Base-by-base conservation (phyloP, 2,888 invertebrate species). In the Poecilobothrus nobilitatus region DNA sequence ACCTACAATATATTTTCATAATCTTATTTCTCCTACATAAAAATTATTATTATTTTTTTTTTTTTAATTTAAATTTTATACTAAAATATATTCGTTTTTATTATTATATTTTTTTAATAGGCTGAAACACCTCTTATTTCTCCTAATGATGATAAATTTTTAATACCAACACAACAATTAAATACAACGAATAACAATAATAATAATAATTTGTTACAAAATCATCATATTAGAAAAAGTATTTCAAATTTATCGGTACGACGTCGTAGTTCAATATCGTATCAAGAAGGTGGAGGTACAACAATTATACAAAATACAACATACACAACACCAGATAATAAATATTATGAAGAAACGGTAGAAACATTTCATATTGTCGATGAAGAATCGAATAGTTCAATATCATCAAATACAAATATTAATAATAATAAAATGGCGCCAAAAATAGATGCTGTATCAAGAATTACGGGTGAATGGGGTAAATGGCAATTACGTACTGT, bases 401-500 rank as follows among this genome's bases (percentile, higher is more conserved):
- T 22, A 22, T 22, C 22, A 27, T 27, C 22, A 63, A 27, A 12
- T 27, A 63, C 63, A 22, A 63, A 63, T 63, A 63, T 18, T 27
- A 63, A 21, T 22, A 63, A 63, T 27, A 41, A 70, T 37, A 80
- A 79, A 73, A 80, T 80, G 80, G 77, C 79, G 68, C 74, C 77
- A 33, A 80, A 80, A 74, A 78, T 80, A 20, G 81, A 82, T 74
- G 81, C 81, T n/a, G 81, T 82, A n/a, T 80, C 80, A 20, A 78
- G 77, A 34, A 77, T 82, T 27, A 81, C 82, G 22, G 83, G 83
- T 66, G 77, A 81, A 69, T 82, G 81, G 80, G 84, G 84, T 33
- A 78, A 76, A 72, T 84, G 83, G 83, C 83, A 84, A 71, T 70
- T 82, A 63, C 78, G 83, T 65, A 80, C 82, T 0, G 81, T 83